phyloP scores from a whole-genome alignment of 2,888 invertebrate genomes.

The Dyspetes luteomarginatus region DNA sequence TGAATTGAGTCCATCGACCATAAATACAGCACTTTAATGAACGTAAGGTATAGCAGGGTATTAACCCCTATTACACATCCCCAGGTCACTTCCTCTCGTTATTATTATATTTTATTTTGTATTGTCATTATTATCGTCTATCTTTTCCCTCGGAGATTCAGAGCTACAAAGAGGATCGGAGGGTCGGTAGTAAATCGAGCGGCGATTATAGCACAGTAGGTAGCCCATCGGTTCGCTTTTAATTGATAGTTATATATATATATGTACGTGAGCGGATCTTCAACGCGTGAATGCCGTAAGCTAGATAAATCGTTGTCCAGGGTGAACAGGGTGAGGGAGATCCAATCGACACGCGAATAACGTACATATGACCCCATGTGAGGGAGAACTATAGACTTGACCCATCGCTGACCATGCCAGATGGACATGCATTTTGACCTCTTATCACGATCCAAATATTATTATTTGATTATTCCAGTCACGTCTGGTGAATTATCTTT shows the following conservation, averaged over 20 bases:
- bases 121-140: constrained; percentile 14
- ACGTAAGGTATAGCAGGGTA: constrained; percentile 12
- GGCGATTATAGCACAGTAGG: background rate
- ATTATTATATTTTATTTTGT: background rate
- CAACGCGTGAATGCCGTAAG: background rate
- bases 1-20: no score
- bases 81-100: background rate
- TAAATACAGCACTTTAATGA: no score
- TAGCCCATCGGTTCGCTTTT: constrained; percentile 29
- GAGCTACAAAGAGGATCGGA: background rate
- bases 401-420: constrained; percentile 9
- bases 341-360: constrained; percentile 52
- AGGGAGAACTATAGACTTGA: constrained; percentile 9
- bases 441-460: background rate
- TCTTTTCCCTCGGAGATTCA: background rate
- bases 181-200: constrained; percentile 29
- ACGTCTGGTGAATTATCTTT: background rate
- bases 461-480: background rate
- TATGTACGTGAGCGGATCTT: background rate
- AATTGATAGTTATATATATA: constrained; percentile 10
- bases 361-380: background rate
- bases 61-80: constrained; percentile 9
- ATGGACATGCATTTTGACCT: constrained; percentile 11
- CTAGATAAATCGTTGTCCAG: constrained; percentile 46
- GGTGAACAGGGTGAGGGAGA: constrained; percentile 27